phyloP scores from a whole-genome alignment of 2,888 invertebrate species.

The Heliconius sara region DNA sequence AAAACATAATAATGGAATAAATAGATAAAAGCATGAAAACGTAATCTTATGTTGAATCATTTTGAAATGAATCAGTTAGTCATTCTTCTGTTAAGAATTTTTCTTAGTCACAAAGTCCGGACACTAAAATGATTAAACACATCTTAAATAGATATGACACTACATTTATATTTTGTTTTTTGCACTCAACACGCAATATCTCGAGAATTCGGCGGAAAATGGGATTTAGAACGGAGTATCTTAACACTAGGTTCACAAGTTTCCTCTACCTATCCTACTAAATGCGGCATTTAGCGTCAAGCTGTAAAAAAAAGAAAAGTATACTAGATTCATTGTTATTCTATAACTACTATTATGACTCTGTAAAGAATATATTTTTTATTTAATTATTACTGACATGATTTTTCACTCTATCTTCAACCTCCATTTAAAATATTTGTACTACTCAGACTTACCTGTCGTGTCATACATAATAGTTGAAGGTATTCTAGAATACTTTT shows the following conservation, averaged over 20 bases:
- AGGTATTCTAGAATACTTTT: no score
- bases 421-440: no score
- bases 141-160: constrained; percentile 10
- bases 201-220: not conserved
- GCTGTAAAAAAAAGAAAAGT: not conserved
- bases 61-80: constrained; percentile 3
- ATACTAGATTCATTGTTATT: not conserved
- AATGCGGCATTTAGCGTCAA: not conserved
- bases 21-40: not conserved
- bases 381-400: no score
- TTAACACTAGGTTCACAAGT: not conserved
- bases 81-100: not conserved
- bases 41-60: not conserved
- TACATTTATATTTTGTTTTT: no score
- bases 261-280: not conserved
- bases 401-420: no score
- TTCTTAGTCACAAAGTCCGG: not conserved
- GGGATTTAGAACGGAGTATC: not conserved
- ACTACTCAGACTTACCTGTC: no score
- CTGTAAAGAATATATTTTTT: no score
- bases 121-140: not conserved
- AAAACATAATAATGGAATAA: not conserved
- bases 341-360: no score
- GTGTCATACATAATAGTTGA: no score
- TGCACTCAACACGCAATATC: no score